Evolutionary conservation across 2,888 invertebrate genomes (phyloP), one percentile per base, ranked within the genome.

Genomic region (Ophion costatus): DNA sequence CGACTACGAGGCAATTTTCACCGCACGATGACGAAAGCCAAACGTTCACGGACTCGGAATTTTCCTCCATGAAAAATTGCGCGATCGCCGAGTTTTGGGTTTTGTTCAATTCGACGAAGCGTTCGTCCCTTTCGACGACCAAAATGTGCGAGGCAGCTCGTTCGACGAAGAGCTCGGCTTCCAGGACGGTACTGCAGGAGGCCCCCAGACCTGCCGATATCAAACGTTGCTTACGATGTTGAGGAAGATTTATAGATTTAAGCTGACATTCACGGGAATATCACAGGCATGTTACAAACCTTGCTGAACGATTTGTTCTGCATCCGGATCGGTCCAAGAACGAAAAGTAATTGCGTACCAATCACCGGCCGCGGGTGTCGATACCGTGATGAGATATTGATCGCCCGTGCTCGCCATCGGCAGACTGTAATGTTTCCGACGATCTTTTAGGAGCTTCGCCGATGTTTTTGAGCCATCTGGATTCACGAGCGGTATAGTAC

Each of bases 341-440:
- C 97, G 95, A 93, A 97, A 98, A 9, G 96, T 96, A 77, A 97
- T 95, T 0, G 96, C 97, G 94, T 96, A 98, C 97, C 97, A 98
- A 90, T 96, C 96, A 0, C 98, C 97, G 0, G 97, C 95, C 78
- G 95, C 94, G 0, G 97, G 97, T 83, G 96, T 96, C 38, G 94
- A 94, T 85, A 97, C 95, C 75, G 94, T 95, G 80, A 96, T 95
- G 51, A 95, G 95, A 69, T 94, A 94, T 88, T 95, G 95, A 75
- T 94, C 94, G 33, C 95, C 95, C 90, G 96, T 95, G 0, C 97
- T 96, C 81, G 94, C 90, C 87, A 97, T 94, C 84, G 96, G 94
- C 63, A 96, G 89, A 24, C 95, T 94, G 89, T 96, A 95, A 73
- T 96, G 94, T 82, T 95, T 94, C 9, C 94, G 91, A 85, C 94